Evolutionary conservation across 1,140 invertebrate species (phyloP), one percentile per base, ranked within the genome.

Genomic region (Anthonomus grandis): DNA sequence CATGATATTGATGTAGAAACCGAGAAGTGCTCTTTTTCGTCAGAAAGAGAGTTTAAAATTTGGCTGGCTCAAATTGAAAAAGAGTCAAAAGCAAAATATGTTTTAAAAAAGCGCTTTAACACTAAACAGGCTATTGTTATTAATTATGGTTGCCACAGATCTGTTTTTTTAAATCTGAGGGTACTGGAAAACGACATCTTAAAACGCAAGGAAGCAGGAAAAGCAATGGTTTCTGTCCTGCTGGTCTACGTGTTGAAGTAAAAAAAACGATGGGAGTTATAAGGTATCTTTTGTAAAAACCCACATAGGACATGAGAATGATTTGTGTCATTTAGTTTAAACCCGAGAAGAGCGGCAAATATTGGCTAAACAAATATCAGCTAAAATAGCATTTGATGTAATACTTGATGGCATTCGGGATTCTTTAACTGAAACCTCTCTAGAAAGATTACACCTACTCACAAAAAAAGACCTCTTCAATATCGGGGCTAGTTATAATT

Each of bases 401-500:
- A 62, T 64, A 47, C 42, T 64, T n/a, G 52, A 64, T 45, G 45
- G 62, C 8, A 25, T 59, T 12, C 18, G 55, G 17, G 52, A 64
- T 47, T 31, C 55, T 8, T 13, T 38, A 0, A 8, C 12, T 19
- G 18, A 18, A 13, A 12, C 15, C 13, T 18, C 15, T 15, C 23
- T 53, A 13, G 21, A 60, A 39, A 54, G 60, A 45, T 50, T 62
- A 4, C 57, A 59, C 46, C 31, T 59, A 4, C 31, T 50, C 19
- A 53, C 12, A 3, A 60, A 53, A 46, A 60, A 64, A 50, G 59
- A 63, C 25, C 25, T 63, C 2, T 46, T 57, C 37, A 62, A 62
- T 37, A 59, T 59, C 23, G 37, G 38, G 27, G n/a, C 8, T 10
- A 27, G 9, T 12, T 58, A 42, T 46, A 50, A 59, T 41, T 31